Evolutionary conservation across 2,113 vertebrate species (phyloP).

Genomic region (Plectropomus leopardus): DNA sequence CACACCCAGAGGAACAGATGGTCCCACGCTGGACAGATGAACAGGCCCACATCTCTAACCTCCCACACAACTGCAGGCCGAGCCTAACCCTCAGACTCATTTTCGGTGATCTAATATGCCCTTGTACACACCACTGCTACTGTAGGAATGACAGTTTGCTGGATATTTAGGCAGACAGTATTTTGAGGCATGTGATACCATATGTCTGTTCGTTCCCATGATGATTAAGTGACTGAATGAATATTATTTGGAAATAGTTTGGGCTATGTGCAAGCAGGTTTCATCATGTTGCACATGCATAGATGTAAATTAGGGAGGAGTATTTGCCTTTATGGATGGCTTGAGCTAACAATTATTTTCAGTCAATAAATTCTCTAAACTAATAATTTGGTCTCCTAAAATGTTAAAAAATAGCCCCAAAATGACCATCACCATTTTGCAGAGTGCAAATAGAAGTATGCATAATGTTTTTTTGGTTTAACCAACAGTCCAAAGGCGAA

Average conservation of each 20-base stretch:
- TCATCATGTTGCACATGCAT: background rate
- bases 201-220: background rate
- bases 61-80: slow-evolving; percentile 20
- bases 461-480: background rate
- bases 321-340: background rate
- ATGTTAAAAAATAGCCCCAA: background rate
- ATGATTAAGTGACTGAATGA: background rate
- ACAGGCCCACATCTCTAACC: slow-evolving; percentile 46
- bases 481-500: background rate
- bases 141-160: background rate
- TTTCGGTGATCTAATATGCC: background rate
- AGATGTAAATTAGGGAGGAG: background rate
- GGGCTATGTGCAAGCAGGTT: background rate
- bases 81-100: background rate
- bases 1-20: slow-evolving; percentile 63
- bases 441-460: background rate
- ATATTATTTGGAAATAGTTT: background rate
- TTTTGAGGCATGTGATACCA: background rate
- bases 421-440: background rate
- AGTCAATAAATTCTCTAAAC: background rate
- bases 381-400: background rate
- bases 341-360: background rate
- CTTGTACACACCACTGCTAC: background rate
- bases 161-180: background rate
- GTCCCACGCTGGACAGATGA: slow-evolving; percentile 52